Percentiles rank a stretch among this genome's conserved stretches.
These are phyloP conservation scores for Rapana venosa DNA, from an alignment of 2,888 invertebrate genomes.

Conservation along the genomic window DNA sequence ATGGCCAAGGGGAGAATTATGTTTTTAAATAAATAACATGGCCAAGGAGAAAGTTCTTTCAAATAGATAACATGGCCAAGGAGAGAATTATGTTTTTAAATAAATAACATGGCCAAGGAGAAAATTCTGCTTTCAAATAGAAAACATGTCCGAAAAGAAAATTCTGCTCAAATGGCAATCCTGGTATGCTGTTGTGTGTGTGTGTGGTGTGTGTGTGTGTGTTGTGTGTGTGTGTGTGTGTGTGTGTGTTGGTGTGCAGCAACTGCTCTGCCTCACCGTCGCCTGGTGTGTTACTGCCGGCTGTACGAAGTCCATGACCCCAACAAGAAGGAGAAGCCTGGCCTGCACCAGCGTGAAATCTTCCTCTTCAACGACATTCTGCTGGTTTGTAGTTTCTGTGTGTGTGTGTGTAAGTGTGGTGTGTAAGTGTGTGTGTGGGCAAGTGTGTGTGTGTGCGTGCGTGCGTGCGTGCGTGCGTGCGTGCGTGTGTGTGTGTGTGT, in stretches of 20 bases:
- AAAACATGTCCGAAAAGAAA: too few species aligned
- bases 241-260: slow-evolving; percentile 59
- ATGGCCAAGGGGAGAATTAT: too few species aligned
- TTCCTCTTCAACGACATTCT: slow-evolving; percentile 99
- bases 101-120: too few species aligned
- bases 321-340: slow-evolving; percentile 93
- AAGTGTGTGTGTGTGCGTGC: not conserved
- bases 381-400: slow-evolving; percentile 81
- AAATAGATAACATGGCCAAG: too few species aligned
- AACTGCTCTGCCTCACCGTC: slow-evolving; percentile 93
- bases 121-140: too few species aligned
- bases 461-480: not conserved
- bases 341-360: slow-evolving; percentile 89
- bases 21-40: too few species aligned
- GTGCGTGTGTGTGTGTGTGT: not conserved
- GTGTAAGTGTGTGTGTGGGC: not conserved
- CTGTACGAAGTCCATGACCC: slow-evolving; percentile 98
- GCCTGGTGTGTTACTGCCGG: slow-evolving; percentile 98
- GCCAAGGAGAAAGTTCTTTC: too few species aligned
- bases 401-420: not conserved
- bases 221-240: slow-evolving; percentile 18
- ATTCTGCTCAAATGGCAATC: too few species aligned
- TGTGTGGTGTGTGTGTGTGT: not conserved
- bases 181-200: too few species aligned
- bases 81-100: too few species aligned